Conservation (phyloP, 2,888 invertebrate species). For the Patella pellucida region DNA sequence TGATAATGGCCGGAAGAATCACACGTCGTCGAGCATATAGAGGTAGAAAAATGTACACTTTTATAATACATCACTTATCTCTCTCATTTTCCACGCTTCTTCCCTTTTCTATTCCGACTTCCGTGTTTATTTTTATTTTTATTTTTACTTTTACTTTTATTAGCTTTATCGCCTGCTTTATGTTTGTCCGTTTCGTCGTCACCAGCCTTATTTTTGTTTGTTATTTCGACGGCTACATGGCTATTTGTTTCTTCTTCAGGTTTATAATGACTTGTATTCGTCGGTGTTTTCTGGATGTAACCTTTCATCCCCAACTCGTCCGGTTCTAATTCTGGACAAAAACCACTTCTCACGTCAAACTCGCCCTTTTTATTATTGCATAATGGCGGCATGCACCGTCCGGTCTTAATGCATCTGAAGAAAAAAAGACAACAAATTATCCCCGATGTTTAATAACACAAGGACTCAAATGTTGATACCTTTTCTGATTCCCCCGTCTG, state of each 20-base stretch:
- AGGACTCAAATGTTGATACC: too few relatives aligned
- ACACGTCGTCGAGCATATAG: background rate
- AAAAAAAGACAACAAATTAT: background rate
- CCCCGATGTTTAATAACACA: background rate
- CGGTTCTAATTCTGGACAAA: conserved; percentile 26
- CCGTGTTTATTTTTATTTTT: conserved; percentile 1
- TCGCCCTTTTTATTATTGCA: conserved; percentile 22
- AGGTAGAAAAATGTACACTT: conserved; percentile 1
- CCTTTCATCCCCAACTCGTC: background rate
- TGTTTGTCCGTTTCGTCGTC: too few relatives aligned
- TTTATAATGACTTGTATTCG: too few relatives aligned
- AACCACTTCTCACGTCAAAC: conserved; percentile 32
- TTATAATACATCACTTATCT: background rate
- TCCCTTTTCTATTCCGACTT: background rate
- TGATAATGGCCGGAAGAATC: background rate
- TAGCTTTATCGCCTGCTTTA: background rate
- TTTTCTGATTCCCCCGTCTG: too few relatives aligned
- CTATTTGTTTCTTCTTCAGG: too few relatives aligned
- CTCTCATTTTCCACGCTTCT: background rate
- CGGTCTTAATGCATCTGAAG: conserved; percentile 36
- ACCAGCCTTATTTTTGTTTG: too few relatives aligned
- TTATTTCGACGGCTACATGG: too few relatives aligned
- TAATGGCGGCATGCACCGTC: conserved; percentile 26
- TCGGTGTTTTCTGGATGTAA: background rate
- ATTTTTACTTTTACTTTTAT: background rate